Conservation (phyloP, 2,113 vertebrate genomes). For the human region GRCh38 chr19:31326501-31327000, state of each 20-base stretch:
- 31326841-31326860: constrained; percentile 35
- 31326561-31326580: neutral
- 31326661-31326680: neutral
- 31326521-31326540: accelerated
- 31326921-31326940: neutral
- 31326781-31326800: neutral
- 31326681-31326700: neutral
- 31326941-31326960: neutral
- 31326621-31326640: neutral
- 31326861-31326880: neutral
- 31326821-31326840: constrained; percentile 27
- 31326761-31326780: neutral
- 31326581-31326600: neutral
- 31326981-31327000: neutral
- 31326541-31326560: neutral
- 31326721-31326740: neutral
- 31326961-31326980: accelerated
- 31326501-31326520: too few species aligned
- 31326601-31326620: neutral
- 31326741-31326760: neutral
- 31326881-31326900: neutral
- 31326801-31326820: neutral
- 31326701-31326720: neutral
- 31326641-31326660: neutral
- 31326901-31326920: neutral